Base-by-base conservation (phyloP, 2,888 invertebrate species). In the Polymixis flavicincta region DNA sequence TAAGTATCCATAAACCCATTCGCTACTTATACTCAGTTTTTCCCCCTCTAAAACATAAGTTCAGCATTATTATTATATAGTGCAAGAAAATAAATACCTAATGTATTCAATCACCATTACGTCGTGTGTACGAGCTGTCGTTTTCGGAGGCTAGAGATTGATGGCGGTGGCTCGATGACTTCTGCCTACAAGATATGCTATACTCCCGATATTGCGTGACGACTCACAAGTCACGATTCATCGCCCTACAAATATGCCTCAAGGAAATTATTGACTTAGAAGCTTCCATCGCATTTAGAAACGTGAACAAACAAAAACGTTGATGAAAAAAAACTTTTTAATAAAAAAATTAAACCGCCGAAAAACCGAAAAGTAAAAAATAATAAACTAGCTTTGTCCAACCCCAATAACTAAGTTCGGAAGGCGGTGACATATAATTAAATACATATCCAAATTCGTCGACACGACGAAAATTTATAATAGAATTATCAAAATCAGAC, bases 191-290 rank as follows among this genome's bases (percentile, higher is more conserved):
- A 92, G 92, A 93, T 93, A 94, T 93, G 87, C 90, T 91, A 87
- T 91, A 89, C 90, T 88, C 87, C 86, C 90, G 89, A 93, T 92
- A 91, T 94, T 92, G 94, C 94, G 94, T 95, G 94, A 92, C 91
- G 89, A 91, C 86, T 90, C 83, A 89, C 86, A 86, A 90, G 88
- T 90, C 89, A 90, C 90, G 89, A 90, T 86, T 89, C 88, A 74
- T 87, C 89, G 87, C 88, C 89, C 88, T 87, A 85, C 85, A 83
- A 89, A 91, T 89, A 90, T 90, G 85, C 82, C 88, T 85, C 72
- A 22, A 76, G 68, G 78, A 87, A 89, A 89, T 89, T 92, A 92
- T 92, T 90, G 88, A 90, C 89, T 81, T 89, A 83, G 80, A 89
- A 89, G 83, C 48, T 60, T 65, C 81, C 73, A 83, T 86, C 82